These are phyloP conservation scores for Isurus oxyrinchus DNA, from an alignment of 2,113 vertebrate species.

Conservation along the genomic window DNA sequence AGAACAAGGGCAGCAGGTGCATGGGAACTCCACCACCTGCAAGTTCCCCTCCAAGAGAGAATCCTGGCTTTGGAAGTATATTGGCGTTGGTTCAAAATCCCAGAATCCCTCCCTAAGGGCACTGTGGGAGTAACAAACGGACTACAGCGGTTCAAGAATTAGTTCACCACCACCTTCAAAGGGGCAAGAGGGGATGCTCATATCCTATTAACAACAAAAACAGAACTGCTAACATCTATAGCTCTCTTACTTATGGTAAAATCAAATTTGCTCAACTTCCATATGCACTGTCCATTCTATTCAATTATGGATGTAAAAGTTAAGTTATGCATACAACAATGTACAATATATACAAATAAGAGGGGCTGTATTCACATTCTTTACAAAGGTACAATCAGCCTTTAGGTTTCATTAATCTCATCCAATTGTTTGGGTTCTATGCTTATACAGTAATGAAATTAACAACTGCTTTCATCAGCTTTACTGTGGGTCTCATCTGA, in stretches of 20 bases:
- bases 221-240: background rate
- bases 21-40: too few species aligned
- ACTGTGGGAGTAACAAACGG: background rate
- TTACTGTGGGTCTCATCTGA: background rate
- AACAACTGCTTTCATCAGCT: background rate
- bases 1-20: too few species aligned
- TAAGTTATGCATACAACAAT: constrained; percentile 27
- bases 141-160: background rate
- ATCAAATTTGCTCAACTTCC: background rate
- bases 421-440: background rate
- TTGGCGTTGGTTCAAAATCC: background rate
- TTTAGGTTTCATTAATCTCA: background rate
- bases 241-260: background rate
- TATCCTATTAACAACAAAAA: background rate
- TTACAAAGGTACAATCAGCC: background rate
- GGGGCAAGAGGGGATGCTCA: background rate
- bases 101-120: background rate
- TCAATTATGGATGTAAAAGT: background rate
- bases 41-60: too few species aligned
- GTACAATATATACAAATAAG: constrained; percentile 24
- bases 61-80: too few species aligned
- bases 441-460: background rate
- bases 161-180: background rate
- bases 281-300: background rate
- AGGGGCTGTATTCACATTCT: constrained; percentile 17